Conservation (phyloP, 2,888 invertebrate species). For the Scaptomyza parva region DNA sequence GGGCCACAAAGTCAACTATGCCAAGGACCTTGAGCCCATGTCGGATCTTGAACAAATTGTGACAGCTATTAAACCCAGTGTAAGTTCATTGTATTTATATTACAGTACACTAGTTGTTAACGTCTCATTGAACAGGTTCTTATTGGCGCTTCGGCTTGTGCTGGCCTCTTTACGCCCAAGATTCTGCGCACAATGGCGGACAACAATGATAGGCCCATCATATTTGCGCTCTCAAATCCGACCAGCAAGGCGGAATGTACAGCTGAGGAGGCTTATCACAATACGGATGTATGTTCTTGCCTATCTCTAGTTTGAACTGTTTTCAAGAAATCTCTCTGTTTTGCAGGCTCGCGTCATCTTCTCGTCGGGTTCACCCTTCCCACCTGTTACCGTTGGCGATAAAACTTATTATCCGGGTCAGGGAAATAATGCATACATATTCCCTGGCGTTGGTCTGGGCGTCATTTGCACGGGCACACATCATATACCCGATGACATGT, state of each 20-base stretch:
- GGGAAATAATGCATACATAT: constrained; percentile 99
- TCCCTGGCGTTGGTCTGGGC: constrained; percentile 97
- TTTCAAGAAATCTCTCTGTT: too few relatives aligned
- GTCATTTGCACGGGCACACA: constrained; percentile 96
- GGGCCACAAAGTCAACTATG: constrained; percentile 90
- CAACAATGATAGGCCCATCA: constrained; percentile 94
- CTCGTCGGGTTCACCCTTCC: constrained; percentile 98
- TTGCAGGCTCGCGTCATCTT: constrained; percentile 96
- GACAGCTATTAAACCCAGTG: constrained; percentile 94
- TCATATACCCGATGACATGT: constrained; percentile 96
- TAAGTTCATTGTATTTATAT: constrained; percentile 84
- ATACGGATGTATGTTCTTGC: constrained; percentile 91
- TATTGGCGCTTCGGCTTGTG: constrained; percentile 95
- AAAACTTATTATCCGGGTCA: constrained; percentile 96
- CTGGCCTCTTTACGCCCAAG: constrained; percentile 95
- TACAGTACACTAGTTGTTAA: neutral
- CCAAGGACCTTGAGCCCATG: constrained; percentile 92
- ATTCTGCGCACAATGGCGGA: constrained; percentile 94
- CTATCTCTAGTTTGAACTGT: rapidly evolving
- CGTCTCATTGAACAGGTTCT: constrained; percentile 73
- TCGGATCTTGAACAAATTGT: constrained; percentile 92
- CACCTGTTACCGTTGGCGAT: constrained; percentile 91
- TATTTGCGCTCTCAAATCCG: constrained; percentile 99
- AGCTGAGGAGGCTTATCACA: constrained; percentile 96
- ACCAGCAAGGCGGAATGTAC: constrained; percentile 99